Percentiles rank a stretch among this genome's conserved stretches.
Evolutionary conservation across 2,113 vertebrate species (phyloP).

Genomic region (Chroicocephalus ridibundus): DNA sequence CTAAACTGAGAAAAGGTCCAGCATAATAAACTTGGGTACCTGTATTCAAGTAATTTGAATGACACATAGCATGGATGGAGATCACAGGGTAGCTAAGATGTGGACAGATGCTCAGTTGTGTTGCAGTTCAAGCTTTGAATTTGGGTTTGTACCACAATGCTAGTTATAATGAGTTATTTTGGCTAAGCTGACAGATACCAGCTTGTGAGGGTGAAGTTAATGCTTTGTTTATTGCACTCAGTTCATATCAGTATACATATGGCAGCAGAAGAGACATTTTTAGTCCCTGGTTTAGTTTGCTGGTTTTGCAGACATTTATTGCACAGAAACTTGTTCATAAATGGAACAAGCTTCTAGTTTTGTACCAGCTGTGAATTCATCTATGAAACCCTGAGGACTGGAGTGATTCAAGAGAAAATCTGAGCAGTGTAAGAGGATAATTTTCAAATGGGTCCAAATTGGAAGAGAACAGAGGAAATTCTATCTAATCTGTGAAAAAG

Average conservation of each 20-base stretch:
- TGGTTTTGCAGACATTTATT: background rate
- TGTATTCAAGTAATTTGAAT: background rate
- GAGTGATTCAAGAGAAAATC: background rate
- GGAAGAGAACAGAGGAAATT: background rate
- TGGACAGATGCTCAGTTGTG: background rate
- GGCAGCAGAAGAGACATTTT: background rate
- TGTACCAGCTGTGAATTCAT: background rate
- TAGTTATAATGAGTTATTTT: background rate
- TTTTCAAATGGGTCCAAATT: background rate
- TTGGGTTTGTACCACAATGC: background rate
- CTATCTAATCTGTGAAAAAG: background rate
- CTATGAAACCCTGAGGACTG: background rate
- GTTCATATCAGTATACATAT: background rate
- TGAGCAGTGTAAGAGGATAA: background rate
- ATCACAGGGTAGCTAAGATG: background rate
- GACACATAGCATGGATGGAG: background rate
- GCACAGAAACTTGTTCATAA: background rate
- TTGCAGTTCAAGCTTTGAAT: background rate
- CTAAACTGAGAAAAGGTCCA: background rate
- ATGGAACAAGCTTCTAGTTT: background rate
- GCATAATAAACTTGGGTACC: background rate
- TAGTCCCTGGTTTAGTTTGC: background rate
- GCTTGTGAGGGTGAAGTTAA: background rate
- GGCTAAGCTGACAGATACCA: background rate
- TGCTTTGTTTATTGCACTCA: background rate